phyloP scores from a whole-genome alignment of 2,888 invertebrate genomes.

The Mythimna ferrago region DNA sequence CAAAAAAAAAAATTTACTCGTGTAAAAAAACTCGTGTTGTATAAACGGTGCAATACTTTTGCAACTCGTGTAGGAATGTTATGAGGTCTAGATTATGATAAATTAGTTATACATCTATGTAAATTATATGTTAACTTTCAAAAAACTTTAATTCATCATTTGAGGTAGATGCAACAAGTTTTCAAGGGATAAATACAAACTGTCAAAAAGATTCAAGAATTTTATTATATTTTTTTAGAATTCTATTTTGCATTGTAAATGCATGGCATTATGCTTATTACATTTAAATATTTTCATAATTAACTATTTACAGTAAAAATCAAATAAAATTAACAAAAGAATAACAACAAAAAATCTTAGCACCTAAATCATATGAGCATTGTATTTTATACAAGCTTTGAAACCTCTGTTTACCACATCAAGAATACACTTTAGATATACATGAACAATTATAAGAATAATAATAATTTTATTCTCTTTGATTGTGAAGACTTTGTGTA shows the following conservation, averaged over 20 bases:
- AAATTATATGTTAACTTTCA: too few relatives aligned
- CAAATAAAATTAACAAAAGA: conserved; percentile 21
- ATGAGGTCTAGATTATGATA: not conserved
- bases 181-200: conserved; percentile 9
- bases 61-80: not conserved
- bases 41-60: too few relatives aligned
- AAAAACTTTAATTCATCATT: too few relatives aligned
- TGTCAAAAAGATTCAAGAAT: conserved; percentile 51
- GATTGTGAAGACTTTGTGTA: not conserved
- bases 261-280: conserved; percentile 72
- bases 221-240: not conserved
- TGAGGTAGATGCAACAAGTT: too few relatives aligned
- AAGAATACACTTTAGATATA: conserved; percentile 4
- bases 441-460: not conserved
- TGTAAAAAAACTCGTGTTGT: too few relatives aligned
- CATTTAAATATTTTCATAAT: conserved; percentile 13
- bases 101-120: too few relatives aligned
- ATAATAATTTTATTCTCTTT: not conserved
- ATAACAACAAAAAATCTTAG: conserved; percentile 19
- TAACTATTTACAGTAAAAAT: conserved; percentile 27
- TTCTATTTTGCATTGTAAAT: conserved; percentile 80
- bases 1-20: too few relatives aligned
- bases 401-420: not conserved
- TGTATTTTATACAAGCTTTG: conserved; percentile 11
- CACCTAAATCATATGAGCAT: conserved; percentile 20